Conservation (phyloP, 2,113 vertebrate genomes). For the Odobenus rosmarus region DNA sequence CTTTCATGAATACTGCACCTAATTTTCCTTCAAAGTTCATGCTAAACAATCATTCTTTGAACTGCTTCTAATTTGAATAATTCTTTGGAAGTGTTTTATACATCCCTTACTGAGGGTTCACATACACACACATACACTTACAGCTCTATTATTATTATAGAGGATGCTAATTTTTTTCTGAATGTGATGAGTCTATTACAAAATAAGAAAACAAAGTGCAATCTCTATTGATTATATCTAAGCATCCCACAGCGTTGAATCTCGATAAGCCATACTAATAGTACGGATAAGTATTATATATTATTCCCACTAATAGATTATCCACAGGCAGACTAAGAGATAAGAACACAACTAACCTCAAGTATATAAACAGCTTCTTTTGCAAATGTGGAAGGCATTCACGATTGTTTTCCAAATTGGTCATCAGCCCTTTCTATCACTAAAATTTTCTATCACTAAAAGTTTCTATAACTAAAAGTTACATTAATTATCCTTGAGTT, state of each 20-base stretch:
- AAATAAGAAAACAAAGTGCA: neutral
- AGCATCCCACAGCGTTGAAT: neutral
- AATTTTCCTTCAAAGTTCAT: neutral
- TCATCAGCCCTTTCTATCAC: neutral
- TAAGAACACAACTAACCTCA: neutral
- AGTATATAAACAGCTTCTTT: neutral
- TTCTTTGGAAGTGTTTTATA: neutral
- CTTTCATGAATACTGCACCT: neutral
- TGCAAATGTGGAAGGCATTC: neutral
- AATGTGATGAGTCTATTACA: neutral
- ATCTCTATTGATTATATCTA: conserved; percentile 7
- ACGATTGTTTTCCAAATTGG: neutral
- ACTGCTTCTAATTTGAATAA: conserved; percentile 15
- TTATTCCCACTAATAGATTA: neutral
- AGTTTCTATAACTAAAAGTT: neutral
- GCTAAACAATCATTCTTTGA: neutral
- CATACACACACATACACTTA: neutral
- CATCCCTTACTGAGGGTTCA: neutral
- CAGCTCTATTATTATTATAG: neutral
- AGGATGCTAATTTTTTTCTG: neutral
- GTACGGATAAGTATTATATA: neutral
- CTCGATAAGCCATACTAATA: neutral
- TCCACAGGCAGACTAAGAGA: neutral
- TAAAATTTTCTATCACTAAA: no score
- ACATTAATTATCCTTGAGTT: neutral